phyloP scores from a whole-genome alignment of 2,888 invertebrate species.

The Gastrophysa polygoni region DNA sequence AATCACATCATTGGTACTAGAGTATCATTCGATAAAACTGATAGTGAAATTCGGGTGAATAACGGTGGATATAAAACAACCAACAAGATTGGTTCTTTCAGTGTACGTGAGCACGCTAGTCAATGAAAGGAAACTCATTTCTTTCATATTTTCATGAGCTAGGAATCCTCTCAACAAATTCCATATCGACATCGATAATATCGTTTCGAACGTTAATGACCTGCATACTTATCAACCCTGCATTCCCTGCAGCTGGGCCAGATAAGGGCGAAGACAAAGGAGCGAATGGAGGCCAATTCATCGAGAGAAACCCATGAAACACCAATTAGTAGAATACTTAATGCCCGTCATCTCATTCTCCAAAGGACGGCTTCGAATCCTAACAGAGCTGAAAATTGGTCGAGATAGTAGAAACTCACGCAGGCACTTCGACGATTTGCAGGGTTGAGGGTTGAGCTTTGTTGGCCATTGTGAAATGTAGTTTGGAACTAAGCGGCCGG shows the following conservation, averaged over 20 bases:
- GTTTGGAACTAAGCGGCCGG: background rate
- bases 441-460: slow-evolving; percentile 31
- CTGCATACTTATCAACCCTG: background rate
- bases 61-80: no score
- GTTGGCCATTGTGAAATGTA: slow-evolving; percentile 40
- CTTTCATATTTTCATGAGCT: no score
- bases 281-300: slow-evolving; percentile 7
- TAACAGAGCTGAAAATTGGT: slow-evolving; percentile 45
- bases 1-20: no score
- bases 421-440: slow-evolving; percentile 44
- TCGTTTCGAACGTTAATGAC: no score
- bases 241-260: background rate
- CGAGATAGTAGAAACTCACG: slow-evolving; percentile 47
- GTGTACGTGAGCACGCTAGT: no score
- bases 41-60: no score
- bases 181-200: no score
- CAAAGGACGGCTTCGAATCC: slow-evolving; percentile 35
- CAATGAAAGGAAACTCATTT: no score
- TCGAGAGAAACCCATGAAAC: slow-evolving; percentile 11
- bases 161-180: no score
- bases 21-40: no score
- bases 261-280: background rate
- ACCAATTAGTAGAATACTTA: slow-evolving; percentile 17
- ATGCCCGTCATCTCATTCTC: slow-evolving; percentile 26
- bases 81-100: no score